A percentile compares a stretch with the other conserved stretches of the same genome.
Evolutionary conservation across 2,888 invertebrate species (phyloP).

Genomic region (Papilio elwesi): DNA sequence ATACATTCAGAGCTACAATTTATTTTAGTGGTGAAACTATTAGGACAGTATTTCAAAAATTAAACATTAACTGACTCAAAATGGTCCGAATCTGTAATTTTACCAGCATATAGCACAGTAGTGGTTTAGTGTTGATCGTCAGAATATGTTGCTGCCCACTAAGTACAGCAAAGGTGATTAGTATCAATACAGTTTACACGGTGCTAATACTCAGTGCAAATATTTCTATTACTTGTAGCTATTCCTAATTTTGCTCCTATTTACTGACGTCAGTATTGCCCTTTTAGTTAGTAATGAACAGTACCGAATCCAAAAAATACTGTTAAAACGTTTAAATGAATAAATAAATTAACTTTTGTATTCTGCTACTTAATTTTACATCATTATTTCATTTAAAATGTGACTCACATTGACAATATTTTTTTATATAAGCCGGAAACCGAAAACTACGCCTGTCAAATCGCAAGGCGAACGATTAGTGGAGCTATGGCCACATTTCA

Average conservation of each 20-base stretch:
- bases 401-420: too few relatives aligned
- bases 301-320: background rate
- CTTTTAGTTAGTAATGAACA: background rate
- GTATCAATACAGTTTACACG: background rate
- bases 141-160: constrained; percentile 12
- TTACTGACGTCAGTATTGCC: background rate
- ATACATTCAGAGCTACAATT: too few relatives aligned
- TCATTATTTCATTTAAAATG: too few relatives aligned
- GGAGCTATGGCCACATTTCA: background rate
- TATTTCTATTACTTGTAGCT: background rate
- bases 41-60: too few relatives aligned
- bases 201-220: constrained; percentile 4
- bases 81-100: background rate
- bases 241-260: constrained; percentile 14
- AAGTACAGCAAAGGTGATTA: constrained; percentile 5
- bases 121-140: constrained; percentile 2
- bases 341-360: too few relatives aligned
- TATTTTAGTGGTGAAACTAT: too few relatives aligned
- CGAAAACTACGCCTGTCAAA: background rate
- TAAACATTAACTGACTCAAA: background rate
- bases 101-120: background rate
- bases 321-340: too few relatives aligned
- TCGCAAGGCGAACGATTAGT: constrained; percentile 3
- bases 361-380: too few relatives aligned
- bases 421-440: too few relatives aligned